phyloP scores from a whole-genome alignment of 1,140 invertebrate species.

The Penaeus indicus region DNA sequence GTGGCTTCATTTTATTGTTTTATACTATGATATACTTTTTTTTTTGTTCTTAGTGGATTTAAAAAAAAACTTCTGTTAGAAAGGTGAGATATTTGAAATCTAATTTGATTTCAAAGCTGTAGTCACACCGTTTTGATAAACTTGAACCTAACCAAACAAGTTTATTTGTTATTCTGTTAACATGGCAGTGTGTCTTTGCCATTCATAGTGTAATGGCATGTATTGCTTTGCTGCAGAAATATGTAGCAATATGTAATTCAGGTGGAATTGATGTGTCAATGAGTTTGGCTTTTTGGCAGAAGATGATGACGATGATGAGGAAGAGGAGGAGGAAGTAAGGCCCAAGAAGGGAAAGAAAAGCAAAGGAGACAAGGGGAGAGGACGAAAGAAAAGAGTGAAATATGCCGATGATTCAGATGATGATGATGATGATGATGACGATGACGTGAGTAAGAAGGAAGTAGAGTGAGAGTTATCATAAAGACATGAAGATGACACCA shows the following conservation, averaged over 20 bases:
- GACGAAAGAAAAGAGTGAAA: neutral
- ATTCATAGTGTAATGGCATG: neutral
- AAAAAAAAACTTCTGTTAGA: too few species aligned
- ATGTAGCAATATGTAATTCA: neutral
- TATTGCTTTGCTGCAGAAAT: neutral
- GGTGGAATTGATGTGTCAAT: neutral
- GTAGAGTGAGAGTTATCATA: neutral
- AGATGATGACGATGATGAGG: constrained; percentile 32
- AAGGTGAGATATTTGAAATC: too few species aligned
- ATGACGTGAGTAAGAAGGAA: neutral
- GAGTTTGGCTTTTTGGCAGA: constrained; percentile 11
- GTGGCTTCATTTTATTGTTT: too few species aligned
- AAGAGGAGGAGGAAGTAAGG: constrained; percentile 16
- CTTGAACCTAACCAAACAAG: neutral
- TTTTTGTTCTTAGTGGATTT: too few species aligned
- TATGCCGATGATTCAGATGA: constrained; percentile 38
- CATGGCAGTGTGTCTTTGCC: neutral
- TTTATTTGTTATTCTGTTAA: neutral
- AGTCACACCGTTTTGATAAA: neutral
- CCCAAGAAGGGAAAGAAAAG: constrained; percentile 9
- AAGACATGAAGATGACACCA: neutral
- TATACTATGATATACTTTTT: too few species aligned
- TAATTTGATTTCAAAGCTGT: neutral
- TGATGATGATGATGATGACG: constrained; percentile 17
- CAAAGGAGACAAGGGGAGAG: neutral